These are phyloP conservation scores for Typhlichthys subterraneus DNA, from an alignment of 2,797 vertebrate genomes.

Conservation along the genomic window DNA sequence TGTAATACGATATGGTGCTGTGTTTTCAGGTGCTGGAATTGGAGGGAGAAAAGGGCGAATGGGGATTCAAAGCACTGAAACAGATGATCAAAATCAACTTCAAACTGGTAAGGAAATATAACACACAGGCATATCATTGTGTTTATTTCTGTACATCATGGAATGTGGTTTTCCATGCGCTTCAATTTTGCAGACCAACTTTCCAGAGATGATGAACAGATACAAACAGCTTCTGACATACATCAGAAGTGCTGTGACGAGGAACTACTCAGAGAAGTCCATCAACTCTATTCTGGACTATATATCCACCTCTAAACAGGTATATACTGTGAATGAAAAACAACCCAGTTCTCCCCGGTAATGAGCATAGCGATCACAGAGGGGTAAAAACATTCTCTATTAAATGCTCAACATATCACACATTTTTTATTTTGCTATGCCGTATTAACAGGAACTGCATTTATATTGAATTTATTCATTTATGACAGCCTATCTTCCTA, in stretches of 20 bases:
- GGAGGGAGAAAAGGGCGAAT: slow-evolving; percentile 99
- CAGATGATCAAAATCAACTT: slow-evolving; percentile 99
- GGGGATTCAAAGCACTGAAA: slow-evolving; percentile 99
- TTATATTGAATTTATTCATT: neutral
- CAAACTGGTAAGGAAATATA: slow-evolving; percentile 86
- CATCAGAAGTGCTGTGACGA: slow-evolving; percentile 97
- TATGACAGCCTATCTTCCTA: too few relatives aligned
- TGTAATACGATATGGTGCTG: neutral
- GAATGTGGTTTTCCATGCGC: slow-evolving; percentile 4
- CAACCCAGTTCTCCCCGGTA: too few relatives aligned
- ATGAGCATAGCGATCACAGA: too few relatives aligned
- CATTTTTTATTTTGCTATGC: too few relatives aligned
- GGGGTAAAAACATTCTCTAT: too few relatives aligned
- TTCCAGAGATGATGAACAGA: slow-evolving; percentile 99
- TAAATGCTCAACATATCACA: too few relatives aligned
- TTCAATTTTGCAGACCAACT: slow-evolving; percentile 86
- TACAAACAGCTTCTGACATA: slow-evolving; percentile 98
- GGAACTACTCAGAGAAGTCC: slow-evolving; percentile 99
- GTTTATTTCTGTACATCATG: neutral
- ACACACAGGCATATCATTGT: neutral
- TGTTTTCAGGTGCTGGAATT: slow-evolving; percentile 91
- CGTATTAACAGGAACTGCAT: neutral
- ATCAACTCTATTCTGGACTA: slow-evolving; percentile 99
- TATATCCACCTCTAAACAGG: slow-evolving; percentile 99
- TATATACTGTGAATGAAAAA: slow-evolving; percentile 54